Percentiles rank a stretch among this genome's conserved stretches.
phyloP scores from a whole-genome alignment of 2,113 vertebrate species.

The Abramis brama region DNA sequence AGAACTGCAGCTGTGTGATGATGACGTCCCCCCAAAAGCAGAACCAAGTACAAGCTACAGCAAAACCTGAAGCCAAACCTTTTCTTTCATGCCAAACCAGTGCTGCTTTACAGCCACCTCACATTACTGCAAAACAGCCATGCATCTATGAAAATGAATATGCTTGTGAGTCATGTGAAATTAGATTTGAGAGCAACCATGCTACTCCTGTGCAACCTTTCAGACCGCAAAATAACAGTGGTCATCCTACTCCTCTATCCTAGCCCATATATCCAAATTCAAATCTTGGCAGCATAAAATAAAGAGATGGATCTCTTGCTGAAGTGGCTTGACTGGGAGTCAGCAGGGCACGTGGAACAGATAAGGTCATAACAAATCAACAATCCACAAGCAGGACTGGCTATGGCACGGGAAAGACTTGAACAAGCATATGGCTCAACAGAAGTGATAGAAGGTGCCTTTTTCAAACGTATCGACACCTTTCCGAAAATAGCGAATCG shows the following conservation, averaged over 20 bases:
- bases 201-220: background rate
- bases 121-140: background rate
- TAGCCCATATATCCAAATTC: background rate
- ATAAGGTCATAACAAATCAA: slow-evolving; percentile 19
- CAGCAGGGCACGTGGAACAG: slow-evolving; percentile 18
- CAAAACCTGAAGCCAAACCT: slow-evolving; percentile 29
- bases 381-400: slow-evolving; percentile 4
- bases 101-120: background rate
- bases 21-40: background rate
- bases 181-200: no score
- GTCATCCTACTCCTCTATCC: background rate
- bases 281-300: background rate
- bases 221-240: background rate
- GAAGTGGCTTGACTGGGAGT: slow-evolving; percentile 34
- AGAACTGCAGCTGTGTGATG: background rate
- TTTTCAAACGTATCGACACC: slow-evolving; percentile 37
- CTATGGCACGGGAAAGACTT: slow-evolving; percentile 23
- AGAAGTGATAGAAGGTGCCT: slow-evolving; percentile 20
- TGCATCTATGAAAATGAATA: background rate
- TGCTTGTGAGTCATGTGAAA: background rate
- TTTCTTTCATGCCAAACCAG: slow-evolving; percentile 2
- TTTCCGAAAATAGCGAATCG: slow-evolving; percentile 44
- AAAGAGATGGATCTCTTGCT: slow-evolving; percentile 35
- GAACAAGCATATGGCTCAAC: slow-evolving; percentile 6
- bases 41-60: no score